These are phyloP conservation scores for Isurus oxyrinchus DNA, from an alignment of 2,113 vertebrate species.

Conservation along the genomic window DNA sequence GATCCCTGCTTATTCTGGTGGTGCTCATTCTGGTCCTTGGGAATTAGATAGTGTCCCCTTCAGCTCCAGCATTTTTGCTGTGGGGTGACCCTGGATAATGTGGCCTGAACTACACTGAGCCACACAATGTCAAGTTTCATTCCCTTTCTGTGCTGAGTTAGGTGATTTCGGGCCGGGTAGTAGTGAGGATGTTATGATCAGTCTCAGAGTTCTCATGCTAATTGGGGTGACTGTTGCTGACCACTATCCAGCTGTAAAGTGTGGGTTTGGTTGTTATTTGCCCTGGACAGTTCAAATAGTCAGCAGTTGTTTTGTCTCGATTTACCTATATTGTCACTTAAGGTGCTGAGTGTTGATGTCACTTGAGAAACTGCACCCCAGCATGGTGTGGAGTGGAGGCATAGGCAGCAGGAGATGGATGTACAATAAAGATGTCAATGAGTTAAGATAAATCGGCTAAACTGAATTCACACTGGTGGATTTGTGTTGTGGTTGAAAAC, in stretches of 20 bases:
- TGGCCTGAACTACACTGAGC: neutral
- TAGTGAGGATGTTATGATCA: neutral
- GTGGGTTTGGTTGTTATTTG: neutral
- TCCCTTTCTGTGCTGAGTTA: neutral
- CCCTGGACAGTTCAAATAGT: neutral
- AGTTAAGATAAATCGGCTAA: neutral
- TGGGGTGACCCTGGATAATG: neutral
- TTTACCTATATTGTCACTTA: neutral
- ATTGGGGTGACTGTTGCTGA: neutral
- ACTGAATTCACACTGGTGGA: neutral
- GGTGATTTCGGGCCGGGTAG: neutral
- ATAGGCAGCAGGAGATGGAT: neutral
- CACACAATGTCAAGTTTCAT: neutral
- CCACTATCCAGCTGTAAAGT: neutral
- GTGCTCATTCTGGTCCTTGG: neutral
- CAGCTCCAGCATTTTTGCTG: neutral
- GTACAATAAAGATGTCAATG: neutral
- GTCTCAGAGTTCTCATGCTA: neutral
- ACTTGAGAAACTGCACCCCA: neutral
- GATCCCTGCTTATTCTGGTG: neutral
- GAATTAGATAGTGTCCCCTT: neutral
- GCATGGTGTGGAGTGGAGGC: no score
- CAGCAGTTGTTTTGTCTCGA: neutral
- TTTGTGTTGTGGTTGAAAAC: neutral
- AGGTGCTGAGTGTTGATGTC: neutral